Evolutionary conservation across 2,797 vertebrate species (phyloP).

Genomic region (Poeciliopsis infans): DNA sequence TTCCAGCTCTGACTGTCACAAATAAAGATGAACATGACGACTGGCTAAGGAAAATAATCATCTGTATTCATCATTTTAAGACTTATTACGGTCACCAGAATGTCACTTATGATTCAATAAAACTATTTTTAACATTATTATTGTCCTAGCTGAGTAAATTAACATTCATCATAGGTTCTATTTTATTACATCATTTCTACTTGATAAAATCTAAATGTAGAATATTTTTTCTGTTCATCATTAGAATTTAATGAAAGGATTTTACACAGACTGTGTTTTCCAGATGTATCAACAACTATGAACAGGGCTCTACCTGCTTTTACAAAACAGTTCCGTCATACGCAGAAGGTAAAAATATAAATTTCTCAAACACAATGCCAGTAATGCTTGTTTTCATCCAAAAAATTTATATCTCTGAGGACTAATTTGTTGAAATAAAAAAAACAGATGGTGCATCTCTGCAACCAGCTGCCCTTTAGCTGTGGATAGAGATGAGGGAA

Average conservation of each 20-base stretch:
- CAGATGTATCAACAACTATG: not conserved
- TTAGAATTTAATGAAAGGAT: not conserved
- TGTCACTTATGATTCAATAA: not conserved
- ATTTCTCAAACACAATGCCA: not conserved
- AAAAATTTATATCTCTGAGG: not conserved
- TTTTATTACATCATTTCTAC: too few species aligned
- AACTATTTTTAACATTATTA: not conserved
- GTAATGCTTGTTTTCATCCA: not conserved
- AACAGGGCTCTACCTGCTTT: not conserved
- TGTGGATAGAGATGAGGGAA: not conserved
- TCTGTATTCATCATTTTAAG: not conserved
- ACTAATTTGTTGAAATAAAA: constrained; percentile 1
- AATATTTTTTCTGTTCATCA: not conserved
- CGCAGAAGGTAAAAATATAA: not conserved
- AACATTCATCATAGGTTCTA: not conserved
- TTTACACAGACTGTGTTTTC: not conserved
- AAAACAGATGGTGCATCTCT: constrained; percentile 7
- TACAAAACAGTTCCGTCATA: not conserved
- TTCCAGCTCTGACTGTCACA: not conserved
- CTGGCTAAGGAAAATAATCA: not conserved
- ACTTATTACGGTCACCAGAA: not conserved
- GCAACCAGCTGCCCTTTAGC: not conserved
- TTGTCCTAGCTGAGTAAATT: not conserved
- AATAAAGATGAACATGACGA: not conserved
- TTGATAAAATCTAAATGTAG: not conserved